Evolutionary conservation across 2,888 invertebrate species (phyloP), one percentile per base, ranked within the genome.

Genomic region (Steinernema carpocapsae): DNA sequence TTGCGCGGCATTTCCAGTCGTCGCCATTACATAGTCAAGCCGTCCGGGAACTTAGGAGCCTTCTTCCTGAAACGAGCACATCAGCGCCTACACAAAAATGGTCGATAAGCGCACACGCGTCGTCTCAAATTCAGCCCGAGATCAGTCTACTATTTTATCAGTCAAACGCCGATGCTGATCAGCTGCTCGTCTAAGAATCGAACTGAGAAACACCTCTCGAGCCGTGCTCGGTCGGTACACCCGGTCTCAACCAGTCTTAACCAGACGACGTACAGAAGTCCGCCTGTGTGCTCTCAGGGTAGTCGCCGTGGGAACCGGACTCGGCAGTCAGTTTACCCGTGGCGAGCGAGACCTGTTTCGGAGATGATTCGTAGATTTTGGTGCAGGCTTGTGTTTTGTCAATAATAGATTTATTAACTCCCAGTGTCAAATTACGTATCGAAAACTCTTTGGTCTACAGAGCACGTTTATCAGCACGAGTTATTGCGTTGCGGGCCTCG

Each of bases 11-110:
- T 64, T 64, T 12, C 32, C 32, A 64, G 24, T 32, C 64, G n/a
- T 64, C 56, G 56, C 56, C 56, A 56, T 64, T 17, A 64, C 64
- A 64, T 64, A 64, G 64, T 64, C 24, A 32, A 29, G 37, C 14
- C 29, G 29, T 32, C 32, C 52, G 12, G 24, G 22, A 24, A 52
- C 24, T 22, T 19, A 52, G 22, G 52, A 52, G 24, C 12, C 19
- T n/a, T 22, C 19, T 19, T 52, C 24, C 52, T 52, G 52, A 52
- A 52, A 52, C 10, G n/a, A 52, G 1, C 22, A n/a, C 12, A 52
- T 22, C 19, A 24, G 24, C 52, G 24, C 22, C 1, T 52, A 4
- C 3, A 48, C 14, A 48, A 12, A 52, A 52, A 52, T 12, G 24
- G 24, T 22, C 22, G 24, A 52, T 52, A 52, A 22, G 24, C 24